Percentiles rank a stretch among this genome's conserved stretches.
These are phyloP conservation scores for Drosophila ercepeae DNA, from an alignment of 1,140 invertebrate species.

Conservation along the genomic window DNA sequence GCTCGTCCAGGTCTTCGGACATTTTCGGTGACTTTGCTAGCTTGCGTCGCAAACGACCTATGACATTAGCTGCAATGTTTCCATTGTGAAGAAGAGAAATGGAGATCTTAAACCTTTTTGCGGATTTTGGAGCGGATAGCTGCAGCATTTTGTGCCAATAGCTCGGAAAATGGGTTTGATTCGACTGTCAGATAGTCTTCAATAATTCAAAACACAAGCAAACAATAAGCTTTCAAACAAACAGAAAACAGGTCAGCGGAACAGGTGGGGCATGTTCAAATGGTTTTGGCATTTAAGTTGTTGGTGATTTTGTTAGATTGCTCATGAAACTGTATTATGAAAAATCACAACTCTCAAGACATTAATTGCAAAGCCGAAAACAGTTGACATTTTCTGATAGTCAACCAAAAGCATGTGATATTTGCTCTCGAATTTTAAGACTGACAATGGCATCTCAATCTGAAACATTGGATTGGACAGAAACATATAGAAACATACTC, in stretches of 20 bases:
- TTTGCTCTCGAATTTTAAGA: too few species aligned
- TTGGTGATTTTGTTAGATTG: conserved; percentile 1
- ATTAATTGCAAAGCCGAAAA: not conserved
- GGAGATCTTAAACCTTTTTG: conserved; percentile 23
- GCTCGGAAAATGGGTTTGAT: conserved; percentile 1
- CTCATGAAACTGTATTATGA: not conserved
- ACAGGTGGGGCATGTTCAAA: conserved; percentile 3
- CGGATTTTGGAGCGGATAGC: conserved; percentile 21
- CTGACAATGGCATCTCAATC: too few species aligned
- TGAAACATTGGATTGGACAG: conserved; percentile 30
- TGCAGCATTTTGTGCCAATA: conserved; percentile 2
- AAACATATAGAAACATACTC: too few species aligned
- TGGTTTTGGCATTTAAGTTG: not conserved
- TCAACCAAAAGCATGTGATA: too few species aligned
- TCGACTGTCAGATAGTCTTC: not conserved
- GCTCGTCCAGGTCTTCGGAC: conserved; percentile 75
- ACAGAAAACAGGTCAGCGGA: conserved; percentile 2
- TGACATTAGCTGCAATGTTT: conserved; percentile 72
- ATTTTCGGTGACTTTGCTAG: conserved; percentile 47
- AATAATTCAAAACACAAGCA: conserved; percentile 21
- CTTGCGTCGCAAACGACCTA: conserved; percentile 66
- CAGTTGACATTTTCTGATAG: not conserved
- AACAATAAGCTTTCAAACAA: not conserved
- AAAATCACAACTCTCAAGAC: not conserved
- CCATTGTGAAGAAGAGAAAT: conserved; percentile 25